Conservation (phyloP, 2,888 invertebrate species). For the Ypsolopha sequella region DNA sequence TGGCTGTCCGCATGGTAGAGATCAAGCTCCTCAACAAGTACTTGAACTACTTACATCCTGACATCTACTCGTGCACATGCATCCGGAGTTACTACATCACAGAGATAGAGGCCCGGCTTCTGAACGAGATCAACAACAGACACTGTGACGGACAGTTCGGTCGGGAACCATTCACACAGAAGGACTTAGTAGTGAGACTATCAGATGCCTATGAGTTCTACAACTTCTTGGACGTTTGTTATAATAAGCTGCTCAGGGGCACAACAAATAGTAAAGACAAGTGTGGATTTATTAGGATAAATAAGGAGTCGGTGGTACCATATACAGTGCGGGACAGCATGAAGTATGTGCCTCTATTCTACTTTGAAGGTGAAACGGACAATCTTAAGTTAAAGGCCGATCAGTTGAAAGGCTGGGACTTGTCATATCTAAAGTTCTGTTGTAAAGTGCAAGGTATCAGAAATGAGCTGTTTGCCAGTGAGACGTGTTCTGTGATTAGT, state of each 20-base stretch:
- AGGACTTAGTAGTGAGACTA: slow-evolving; percentile 91
- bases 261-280: slow-evolving; percentile 79
- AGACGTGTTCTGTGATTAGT: slow-evolving; percentile 91
- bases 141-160: slow-evolving; percentile 95
- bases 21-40: slow-evolving; percentile 90
- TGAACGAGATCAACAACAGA: slow-evolving; percentile 93
- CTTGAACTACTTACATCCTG: slow-evolving; percentile 88
- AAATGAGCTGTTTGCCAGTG: slow-evolving; percentile 91
- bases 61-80: slow-evolving; percentile 91
- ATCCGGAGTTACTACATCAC: slow-evolving; percentile 95
- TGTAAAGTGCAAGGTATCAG: slow-evolving; percentile 95
- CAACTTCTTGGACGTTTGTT: slow-evolving; percentile 90
- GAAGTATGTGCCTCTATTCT: slow-evolving; percentile 93
- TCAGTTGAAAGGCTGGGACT: slow-evolving; percentile 91
- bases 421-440: slow-evolving; percentile 93
- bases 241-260: slow-evolving; percentile 82
- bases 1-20: slow-evolving; percentile 95
- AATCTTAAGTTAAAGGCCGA: slow-evolving; percentile 89
- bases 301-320: slow-evolving; percentile 93
- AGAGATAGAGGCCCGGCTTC: slow-evolving; percentile 87
- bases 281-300: slow-evolving; percentile 92
- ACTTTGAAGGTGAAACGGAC: slow-evolving; percentile 91
- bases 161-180: slow-evolving; percentile 85
- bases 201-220: slow-evolving; percentile 92
- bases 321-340: slow-evolving; percentile 87